Evolutionary conservation across 1,140 invertebrate species (phyloP).

Genomic region (Epicauta chinensis): DNA sequence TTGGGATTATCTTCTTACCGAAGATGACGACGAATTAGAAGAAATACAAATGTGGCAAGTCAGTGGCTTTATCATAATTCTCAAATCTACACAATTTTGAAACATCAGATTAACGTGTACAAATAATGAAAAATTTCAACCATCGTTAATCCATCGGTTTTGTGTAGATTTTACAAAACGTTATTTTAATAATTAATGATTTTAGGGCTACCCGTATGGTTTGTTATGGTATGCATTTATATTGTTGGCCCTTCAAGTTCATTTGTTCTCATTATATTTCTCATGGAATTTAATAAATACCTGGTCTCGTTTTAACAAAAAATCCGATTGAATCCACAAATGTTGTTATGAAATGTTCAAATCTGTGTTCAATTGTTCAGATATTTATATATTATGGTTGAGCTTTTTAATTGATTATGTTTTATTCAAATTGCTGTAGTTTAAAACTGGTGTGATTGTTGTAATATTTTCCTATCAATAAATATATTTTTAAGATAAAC

Average conservation of each 20-base stretch:
- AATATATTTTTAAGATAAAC: slow-evolving; percentile 14
- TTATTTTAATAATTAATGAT: too few relatives aligned
- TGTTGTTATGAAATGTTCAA: too few relatives aligned
- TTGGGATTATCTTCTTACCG: slow-evolving; percentile 68
- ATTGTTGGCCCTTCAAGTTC: slow-evolving; percentile 81
- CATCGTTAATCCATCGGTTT: too few relatives aligned
- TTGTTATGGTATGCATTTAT: slow-evolving; percentile 93
- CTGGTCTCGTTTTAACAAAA: slow-evolving; percentile 68
- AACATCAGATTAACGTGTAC: too few relatives aligned
- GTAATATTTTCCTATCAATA: slow-evolving; percentile 16
- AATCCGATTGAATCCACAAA: slow-evolving; percentile 25
- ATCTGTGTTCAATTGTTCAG: too few relatives aligned
- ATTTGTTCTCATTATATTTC: slow-evolving; percentile 86
- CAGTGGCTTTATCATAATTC: slow-evolving; percentile 20
- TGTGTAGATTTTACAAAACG: too few relatives aligned
- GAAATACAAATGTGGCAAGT: slow-evolving; percentile 77
- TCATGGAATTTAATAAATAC: slow-evolving; percentile 77
- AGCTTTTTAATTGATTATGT: too few relatives aligned
- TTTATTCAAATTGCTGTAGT: too few relatives aligned
- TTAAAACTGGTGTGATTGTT: slow-evolving; percentile 11
- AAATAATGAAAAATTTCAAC: too few relatives aligned
- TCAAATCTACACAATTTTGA: too few relatives aligned
- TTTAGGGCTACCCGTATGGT: slow-evolving; percentile 83
- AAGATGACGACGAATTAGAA: slow-evolving; percentile 53
- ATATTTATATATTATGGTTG: too few relatives aligned